Evolutionary conservation across 2,797 vertebrate species (phyloP).

Genomic region (Sebastes nivosus): DNA sequence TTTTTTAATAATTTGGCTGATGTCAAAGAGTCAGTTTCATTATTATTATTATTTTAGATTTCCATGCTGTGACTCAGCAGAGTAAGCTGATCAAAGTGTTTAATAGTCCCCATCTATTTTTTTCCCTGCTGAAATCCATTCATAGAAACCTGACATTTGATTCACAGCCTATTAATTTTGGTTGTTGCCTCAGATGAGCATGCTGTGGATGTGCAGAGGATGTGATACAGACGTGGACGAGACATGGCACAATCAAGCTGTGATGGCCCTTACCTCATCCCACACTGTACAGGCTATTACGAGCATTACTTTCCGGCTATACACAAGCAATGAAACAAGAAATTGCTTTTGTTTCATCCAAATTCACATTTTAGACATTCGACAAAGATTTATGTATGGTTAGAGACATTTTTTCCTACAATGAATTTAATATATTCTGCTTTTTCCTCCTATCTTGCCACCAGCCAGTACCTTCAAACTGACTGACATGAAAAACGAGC

Average conservation of each 20-base stretch:
- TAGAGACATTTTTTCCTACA: not conserved
- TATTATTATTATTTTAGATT: not conserved
- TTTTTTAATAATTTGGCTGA: not conserved
- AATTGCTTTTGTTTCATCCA: not conserved
- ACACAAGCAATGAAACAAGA: not conserved
- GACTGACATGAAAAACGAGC: not conserved
- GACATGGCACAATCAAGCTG: not conserved
- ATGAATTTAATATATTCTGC: not conserved
- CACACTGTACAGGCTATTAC: not conserved
- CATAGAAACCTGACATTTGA: constrained; percentile 23
- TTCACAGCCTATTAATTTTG: not conserved
- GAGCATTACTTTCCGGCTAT: not conserved
- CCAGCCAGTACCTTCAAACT: not conserved
- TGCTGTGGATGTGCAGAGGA: not conserved
- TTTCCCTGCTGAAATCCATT: constrained; percentile 10
- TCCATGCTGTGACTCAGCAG: not conserved
- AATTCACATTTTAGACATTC: not conserved
- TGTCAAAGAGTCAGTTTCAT: not conserved
- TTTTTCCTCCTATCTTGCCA: not conserved
- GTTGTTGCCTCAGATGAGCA: not conserved
- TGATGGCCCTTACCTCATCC: not conserved
- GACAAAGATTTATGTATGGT: not conserved
- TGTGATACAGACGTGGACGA: not conserved
- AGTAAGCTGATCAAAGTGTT: not conserved
- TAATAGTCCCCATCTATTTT: not conserved